Base-by-base conservation (phyloP, 2,797 vertebrate genomes). In the Esox lucius region DNA sequence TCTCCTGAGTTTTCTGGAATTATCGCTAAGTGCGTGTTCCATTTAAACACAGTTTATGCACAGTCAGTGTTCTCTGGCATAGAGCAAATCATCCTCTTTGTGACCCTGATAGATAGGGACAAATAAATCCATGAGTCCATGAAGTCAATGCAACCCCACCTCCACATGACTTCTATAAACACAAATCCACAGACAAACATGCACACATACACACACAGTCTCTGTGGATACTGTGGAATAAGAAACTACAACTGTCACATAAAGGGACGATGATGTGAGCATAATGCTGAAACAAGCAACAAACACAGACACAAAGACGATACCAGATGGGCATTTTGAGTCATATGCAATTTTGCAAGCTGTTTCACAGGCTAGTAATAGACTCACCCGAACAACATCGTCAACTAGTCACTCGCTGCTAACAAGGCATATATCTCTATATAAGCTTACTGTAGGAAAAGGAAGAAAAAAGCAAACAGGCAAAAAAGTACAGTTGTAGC, bases 251-350 rank as follows among this genome's bases (percentile, higher is more conserved):
- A 35, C 5, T 35, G 19, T 67, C 15, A 33, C 28, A 35, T 39
- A 35, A 67, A 67, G 31, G 65, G 3, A 67, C 17, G 19, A 35
- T 39, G 31, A 17, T 67, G 71, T 70, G 33, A 85, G 61, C 79
- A 77, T 78, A 74, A 28, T 70, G 79, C 75, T 78, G 70, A 78
- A 75, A 77, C 71, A 73, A 75, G 78, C 68, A 53, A 72, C 42
- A 39, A 26, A 61, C 64, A 65, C 9, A 66, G 76, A 72, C 75
- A 76, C 53, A 53, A 49, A 49, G 24, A 15, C 17, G 22, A 19
- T 16, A 78, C 70, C 89, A 92, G 91, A 92, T 90, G 91, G 93
- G 84, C 81, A 87, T 87, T 90, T 90, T 85, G 87, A 90, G 85
- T 87, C 81, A 84, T 86, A 80, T 86, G 83, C 82, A 85, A 80